These are phyloP conservation scores for Spondyliosoma cantharus DNA, from an alignment of 2,797 vertebrate genomes.

Conservation along the genomic window DNA sequence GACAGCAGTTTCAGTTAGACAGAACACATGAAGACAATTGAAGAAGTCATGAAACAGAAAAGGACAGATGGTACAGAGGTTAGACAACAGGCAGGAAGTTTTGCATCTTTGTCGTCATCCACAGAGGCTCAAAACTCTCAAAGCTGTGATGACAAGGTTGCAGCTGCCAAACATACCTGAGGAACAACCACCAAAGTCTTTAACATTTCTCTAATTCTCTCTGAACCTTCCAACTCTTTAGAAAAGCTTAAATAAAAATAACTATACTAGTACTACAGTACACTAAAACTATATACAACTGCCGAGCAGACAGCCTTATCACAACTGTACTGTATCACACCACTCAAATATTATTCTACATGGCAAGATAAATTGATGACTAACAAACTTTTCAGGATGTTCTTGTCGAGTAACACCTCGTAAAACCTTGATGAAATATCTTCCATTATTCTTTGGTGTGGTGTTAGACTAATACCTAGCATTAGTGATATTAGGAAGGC, in stretches of 20 bases:
- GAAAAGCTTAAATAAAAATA: background rate
- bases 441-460: background rate
- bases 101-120: conserved; percentile 16
- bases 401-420: background rate
- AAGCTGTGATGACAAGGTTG: conserved; percentile 8
- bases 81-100: conserved; percentile 48
- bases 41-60: conserved; percentile 59
- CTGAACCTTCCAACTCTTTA: background rate
- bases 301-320: background rate
- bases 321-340: background rate
- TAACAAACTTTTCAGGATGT: background rate
- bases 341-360: background rate
- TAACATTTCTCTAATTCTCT: background rate
- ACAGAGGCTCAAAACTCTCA: conserved; percentile 21
- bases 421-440: background rate
- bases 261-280: background rate
- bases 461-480: background rate
- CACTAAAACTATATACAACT: background rate
- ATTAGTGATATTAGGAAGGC: background rate
- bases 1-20: conserved; percentile 59
- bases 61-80: conserved; percentile 66
- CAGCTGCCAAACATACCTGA: background rate
- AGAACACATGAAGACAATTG: conserved; percentile 66
- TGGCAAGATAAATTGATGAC: background rate
- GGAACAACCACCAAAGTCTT: conserved; percentile 11